A percentile compares a stretch with the other conserved stretches of the same genome.
Evolutionary conservation across 2,113 vertebrate species (phyloP).

Genomic region (Dissostichus mawsoni): DNA sequence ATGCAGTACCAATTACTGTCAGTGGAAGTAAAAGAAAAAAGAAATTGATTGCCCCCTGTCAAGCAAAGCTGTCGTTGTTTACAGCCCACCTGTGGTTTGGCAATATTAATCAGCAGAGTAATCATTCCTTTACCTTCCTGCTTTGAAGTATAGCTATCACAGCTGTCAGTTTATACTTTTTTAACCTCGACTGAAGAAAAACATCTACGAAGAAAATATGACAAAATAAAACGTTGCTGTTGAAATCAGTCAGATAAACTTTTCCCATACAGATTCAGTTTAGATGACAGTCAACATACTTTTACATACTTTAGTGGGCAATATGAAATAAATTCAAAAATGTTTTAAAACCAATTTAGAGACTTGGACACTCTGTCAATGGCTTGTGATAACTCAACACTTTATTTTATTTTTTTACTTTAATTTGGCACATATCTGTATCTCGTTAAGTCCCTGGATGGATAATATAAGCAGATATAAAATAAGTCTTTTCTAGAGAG

Average conservation of each 20-base stretch:
- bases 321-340: not conserved
- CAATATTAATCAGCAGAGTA: constrained; percentile 2
- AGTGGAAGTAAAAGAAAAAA: not conserved
- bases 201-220: not conserved
- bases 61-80: not conserved
- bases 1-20: not conserved
- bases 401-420: not conserved
- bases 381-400: not conserved
- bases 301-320: no score
- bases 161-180: not conserved
- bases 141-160: not conserved
- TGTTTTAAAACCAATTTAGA: not conserved
- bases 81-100: constrained; percentile 13
- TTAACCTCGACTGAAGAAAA: not conserved
- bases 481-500: constrained; percentile 12
- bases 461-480: not conserved
- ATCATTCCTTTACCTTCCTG: not conserved
- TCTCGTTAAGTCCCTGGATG: not conserved
- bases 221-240: not conserved
- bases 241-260: not conserved
- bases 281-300: not conserved
- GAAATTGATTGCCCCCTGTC: constrained; percentile 11
- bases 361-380: not conserved
- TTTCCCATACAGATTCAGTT: not conserved
- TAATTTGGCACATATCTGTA: not conserved